Base-by-base conservation (phyloP, 23 tunicate species). In the Oikopleura dioica region DNA sequence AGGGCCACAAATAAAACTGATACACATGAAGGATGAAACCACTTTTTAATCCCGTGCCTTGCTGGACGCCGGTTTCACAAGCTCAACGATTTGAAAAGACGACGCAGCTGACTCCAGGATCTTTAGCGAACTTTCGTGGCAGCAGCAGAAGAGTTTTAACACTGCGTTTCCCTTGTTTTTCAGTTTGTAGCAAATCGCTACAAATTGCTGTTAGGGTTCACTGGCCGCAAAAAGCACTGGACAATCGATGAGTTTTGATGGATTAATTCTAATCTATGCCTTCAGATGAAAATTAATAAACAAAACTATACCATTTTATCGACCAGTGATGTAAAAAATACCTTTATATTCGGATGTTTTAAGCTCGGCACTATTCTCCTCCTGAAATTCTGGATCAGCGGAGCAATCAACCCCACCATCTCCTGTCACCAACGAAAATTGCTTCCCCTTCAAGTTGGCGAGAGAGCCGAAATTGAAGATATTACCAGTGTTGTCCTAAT, bases 401-500 rank as follows among this genome's bases (percentile, higher is more conserved):
- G 72, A 63, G 72, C 72, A 63, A 28, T 63, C 72, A 2, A 63
- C 2, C 2, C 72, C 72, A 28, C 72, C 72, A 31, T 63, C 72
- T 21, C 30, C 16, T 24, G 72, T 63, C 5, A 63, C 33, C 33
- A 63, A 28, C 26, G 72, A 63, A 28, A 63, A 63, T 63, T 63
- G 16, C 2, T 12, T 4, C 16, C 55, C 55, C 21, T 44, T 44
- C 9, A 9, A 9, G 9, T 44, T 44, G 55, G 55, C 21, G 9
- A 21, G 9, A 9, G 21, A 44, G 9, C 16, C 9, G 55, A 44
- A 44, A 44, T 44, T n/a, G 38, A 94, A 76, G 2, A 94, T 78
- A 59, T 86, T 79, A 33, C 99, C 99, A 35, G 95, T 86, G 78
- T 86, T 86, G 38, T 94, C 99, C 32, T n/a, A n/a, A n/a, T n/a